Evolutionary conservation across 2,797 vertebrate species (phyloP).

Genomic region (Vireo griseus): DNA sequence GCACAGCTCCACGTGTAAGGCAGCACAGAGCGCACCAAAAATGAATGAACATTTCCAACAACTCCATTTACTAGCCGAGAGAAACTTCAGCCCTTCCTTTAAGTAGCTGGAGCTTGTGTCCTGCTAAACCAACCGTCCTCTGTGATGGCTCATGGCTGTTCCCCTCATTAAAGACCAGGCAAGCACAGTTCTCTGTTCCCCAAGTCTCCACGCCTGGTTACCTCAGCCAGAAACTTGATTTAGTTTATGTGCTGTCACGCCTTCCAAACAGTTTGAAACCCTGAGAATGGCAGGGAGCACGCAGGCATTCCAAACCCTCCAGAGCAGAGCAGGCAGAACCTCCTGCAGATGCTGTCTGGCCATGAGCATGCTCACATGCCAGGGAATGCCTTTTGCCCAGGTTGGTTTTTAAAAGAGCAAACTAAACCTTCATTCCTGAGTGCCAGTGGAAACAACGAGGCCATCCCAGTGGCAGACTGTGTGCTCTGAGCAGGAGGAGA

Average conservation of each 20-base stretch:
- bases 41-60: neutral
- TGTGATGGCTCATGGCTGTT: neutral
- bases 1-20: rapidly evolving
- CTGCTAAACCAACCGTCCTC: neutral
- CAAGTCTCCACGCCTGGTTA: rapidly evolving
- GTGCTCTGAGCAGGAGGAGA: neutral
- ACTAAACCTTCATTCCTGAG: neutral
- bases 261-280: neutral
- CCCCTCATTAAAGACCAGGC: rapidly evolving
- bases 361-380: rapidly evolving
- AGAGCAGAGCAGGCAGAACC: neutral
- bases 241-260: neutral
- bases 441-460: neutral
- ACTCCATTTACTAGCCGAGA: neutral
- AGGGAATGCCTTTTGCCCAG: neutral
- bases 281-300: rapidly evolving
- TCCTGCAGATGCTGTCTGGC: neutral
- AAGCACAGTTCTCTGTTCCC: neutral
- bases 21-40: neutral
- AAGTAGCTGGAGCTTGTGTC: neutral
- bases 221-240: neutral
- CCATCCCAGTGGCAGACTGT: neutral
- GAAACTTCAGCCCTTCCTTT: neutral
- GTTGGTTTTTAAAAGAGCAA: neutral
- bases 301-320: neutral